Evolutionary conservation across 2,797 vertebrate species (phyloP).

Genomic region (Enteromius treurensis): DNA sequence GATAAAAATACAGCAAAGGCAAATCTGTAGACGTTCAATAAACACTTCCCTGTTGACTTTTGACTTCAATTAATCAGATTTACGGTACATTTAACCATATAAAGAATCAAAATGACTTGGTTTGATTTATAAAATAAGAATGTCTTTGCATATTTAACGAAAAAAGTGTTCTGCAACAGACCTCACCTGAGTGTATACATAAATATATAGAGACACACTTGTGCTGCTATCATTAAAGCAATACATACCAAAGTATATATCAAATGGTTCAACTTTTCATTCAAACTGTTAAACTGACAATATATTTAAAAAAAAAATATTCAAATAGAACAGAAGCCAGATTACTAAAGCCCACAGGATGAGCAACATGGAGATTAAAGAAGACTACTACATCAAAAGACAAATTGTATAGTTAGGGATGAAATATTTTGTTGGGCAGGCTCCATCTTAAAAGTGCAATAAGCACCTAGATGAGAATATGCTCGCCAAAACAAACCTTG

Average conservation of each 20-base stretch:
- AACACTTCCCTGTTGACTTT: no score
- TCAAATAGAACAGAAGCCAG: not conserved
- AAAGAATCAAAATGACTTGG: not conserved
- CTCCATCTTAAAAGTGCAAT: constrained; percentile 36
- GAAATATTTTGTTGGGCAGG: constrained; percentile 13
- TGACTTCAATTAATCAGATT: no score
- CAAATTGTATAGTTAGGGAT: constrained; percentile 29
- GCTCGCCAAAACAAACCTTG: constrained; percentile 25
- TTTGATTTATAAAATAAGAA: not conserved
- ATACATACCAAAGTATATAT: not conserved
- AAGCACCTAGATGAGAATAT: constrained; percentile 25
- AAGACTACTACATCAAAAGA: constrained; percentile 11
- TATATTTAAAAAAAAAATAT: no score
- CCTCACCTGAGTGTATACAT: no score
- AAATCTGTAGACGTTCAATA: not conserved
- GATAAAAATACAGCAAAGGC: not conserved
- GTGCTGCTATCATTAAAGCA: not conserved
- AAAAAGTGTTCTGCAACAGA: not conserved
- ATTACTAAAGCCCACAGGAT: constrained; percentile 9
- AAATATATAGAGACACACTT: not conserved
- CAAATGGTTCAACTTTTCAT: not conserved
- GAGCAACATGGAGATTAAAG: not conserved
- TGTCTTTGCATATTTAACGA: not conserved
- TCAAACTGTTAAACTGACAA: no score
- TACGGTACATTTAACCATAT: no score